phyloP scores from a whole-genome alignment of 2,113 vertebrate genomes.

The Gallinago media region DNA sequence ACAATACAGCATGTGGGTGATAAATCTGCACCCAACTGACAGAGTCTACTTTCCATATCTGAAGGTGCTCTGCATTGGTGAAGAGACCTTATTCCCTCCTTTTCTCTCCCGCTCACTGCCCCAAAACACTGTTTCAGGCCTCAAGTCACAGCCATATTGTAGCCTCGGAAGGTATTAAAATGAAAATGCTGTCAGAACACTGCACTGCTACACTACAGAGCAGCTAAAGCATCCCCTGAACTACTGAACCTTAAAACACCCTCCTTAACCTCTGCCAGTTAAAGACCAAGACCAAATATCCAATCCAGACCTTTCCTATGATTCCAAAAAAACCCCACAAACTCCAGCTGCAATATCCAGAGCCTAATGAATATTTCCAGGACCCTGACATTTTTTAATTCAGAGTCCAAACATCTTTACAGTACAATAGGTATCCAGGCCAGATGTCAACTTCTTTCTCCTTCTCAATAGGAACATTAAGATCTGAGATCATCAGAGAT shows the following conservation, averaged over 20 bases:
- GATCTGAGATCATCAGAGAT: background rate
- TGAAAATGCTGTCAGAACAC: background rate
- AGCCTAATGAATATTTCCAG: background rate
- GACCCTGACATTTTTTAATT: background rate
- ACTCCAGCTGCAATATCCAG: background rate
- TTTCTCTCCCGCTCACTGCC: background rate
- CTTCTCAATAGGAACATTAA: background rate
- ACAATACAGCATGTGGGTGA: background rate
- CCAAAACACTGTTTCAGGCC: background rate
- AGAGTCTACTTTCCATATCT: background rate
- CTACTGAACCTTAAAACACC: background rate
- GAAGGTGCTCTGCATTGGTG: background rate
- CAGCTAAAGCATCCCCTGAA: background rate
- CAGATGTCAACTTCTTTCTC: background rate
- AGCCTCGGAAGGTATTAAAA: background rate
- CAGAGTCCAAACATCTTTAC: background rate
- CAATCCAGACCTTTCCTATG: background rate
- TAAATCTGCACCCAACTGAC: background rate
- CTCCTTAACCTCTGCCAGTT: background rate
- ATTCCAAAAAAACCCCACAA: background rate
- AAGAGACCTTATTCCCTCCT: background rate
- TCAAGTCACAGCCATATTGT: accelerated
- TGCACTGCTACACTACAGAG: background rate
- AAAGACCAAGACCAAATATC: background rate
- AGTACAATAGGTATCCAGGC: background rate